phyloP scores from a whole-genome alignment of 2,113 vertebrate species.

The Apaloderma vittatum region DNA sequence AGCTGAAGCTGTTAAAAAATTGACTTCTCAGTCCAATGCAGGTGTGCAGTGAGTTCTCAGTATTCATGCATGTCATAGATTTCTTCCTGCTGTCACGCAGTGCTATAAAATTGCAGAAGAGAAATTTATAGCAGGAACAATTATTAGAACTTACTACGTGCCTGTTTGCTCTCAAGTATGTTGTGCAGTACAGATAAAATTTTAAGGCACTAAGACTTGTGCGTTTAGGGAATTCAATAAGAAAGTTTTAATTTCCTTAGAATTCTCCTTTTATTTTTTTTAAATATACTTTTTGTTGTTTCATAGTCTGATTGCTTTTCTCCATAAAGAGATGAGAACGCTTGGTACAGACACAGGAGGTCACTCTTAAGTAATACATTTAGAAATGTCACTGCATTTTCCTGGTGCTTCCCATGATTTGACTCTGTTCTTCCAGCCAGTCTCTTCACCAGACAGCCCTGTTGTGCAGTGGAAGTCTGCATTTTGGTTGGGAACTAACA shows the following conservation, averaged over 20 bases:
- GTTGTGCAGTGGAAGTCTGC: background rate
- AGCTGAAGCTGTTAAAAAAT: background rate
- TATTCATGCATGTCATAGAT: background rate
- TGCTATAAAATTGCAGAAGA: background rate
- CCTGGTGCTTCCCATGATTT: background rate
- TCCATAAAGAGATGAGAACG: background rate
- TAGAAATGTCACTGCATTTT: background rate
- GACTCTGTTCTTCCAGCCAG: background rate
- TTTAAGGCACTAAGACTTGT: background rate
- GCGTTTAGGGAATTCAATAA: background rate
- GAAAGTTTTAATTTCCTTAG: background rate
- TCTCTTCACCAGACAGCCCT: background rate
- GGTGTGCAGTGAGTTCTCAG: background rate
- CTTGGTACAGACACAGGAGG: background rate
- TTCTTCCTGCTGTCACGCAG: background rate
- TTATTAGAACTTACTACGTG: background rate
- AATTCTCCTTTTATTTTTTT: background rate
- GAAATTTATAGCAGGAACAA: background rate
- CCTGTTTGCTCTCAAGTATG: background rate
- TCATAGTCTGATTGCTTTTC: background rate
- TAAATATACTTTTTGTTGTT: background rate
- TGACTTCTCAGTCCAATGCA: background rate
- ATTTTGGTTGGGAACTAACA: background rate
- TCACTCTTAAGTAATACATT: background rate
- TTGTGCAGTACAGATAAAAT: background rate